Base-by-base conservation (phyloP, 1,140 invertebrate species). In the Calliphora vicina region DNA sequence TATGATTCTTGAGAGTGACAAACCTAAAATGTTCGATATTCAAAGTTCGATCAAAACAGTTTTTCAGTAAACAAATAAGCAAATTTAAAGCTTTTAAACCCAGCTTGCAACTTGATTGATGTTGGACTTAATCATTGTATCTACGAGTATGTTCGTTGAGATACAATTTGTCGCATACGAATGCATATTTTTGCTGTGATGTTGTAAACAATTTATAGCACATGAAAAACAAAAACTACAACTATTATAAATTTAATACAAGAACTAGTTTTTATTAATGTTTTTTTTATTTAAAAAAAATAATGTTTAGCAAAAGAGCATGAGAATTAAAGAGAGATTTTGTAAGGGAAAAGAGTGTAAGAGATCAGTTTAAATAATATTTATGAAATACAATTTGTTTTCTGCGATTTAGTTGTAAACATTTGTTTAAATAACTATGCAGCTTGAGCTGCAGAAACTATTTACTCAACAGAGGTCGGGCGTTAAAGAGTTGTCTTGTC, bases 341-440 rank as follows among this genome's bases (percentile, higher is more conserved):
- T 4, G 45, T 17, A n/a, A n/a, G 45, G 15, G 1, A 50, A 17
- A 50, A 50, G 12, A 17, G 12, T 12, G 45, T 17, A 35, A 50
- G 15, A 67, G 20, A 23, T 67, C 61, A 67, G 10, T 23, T 67
- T 23, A 67, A 57, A 57, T 67, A 23, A 20, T 57, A 67, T 67
- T 67, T 67, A 10, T 67, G 61, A 67, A 67, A 67, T 67, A 67
- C 20, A 67, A 20, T 10, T 8, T 67, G 9, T 9, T 67, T 67
- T 20, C 25, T 57, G 35, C 35, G 35, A 3, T 50, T 50, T 50
- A 50, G 35, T 35, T 35, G 35, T 50, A n/a, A 50, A 50, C 45
- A 50, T 76, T 43, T 78, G 74, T 78, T 78, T 78, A 78, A 78
- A 78, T 78, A 78, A 78, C 74, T 78, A 43, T 45, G 74, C 23